Conservation (phyloP, 64 coral and sea anemone species). For the Pocillopora verrucosa region DNA sequence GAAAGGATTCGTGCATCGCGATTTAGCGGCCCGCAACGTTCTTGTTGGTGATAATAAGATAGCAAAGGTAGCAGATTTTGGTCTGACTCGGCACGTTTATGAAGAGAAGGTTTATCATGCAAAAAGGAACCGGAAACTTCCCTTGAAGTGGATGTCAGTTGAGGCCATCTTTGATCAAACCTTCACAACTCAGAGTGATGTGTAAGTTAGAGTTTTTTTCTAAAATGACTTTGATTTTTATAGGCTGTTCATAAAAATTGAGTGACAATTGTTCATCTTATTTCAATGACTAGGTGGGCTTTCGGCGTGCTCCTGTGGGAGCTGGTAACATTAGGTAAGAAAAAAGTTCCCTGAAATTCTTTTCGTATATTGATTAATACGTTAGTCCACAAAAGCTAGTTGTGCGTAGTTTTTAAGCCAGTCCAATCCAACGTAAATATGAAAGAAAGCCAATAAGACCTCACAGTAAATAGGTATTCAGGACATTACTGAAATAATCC, state of each 20-base stretch:
- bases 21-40: slow-evolving; percentile 80
- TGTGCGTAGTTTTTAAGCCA: too few relatives aligned
- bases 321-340: slow-evolving; percentile 72
- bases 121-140: slow-evolving; percentile 55
- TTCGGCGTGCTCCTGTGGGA: slow-evolving; percentile 80
- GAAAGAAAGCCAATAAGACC: too few relatives aligned
- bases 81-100: slow-evolving; percentile 81
- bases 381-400: too few relatives aligned
- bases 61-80: slow-evolving; percentile 81
- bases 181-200: slow-evolving; percentile 74
- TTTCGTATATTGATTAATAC: too few relatives aligned
- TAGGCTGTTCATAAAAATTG: too few relatives aligned
- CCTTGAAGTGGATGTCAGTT: slow-evolving; percentile 86
- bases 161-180: slow-evolving; percentile 90
- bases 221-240: neutral
- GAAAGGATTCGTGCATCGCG: slow-evolving; percentile 76
- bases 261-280: neutral
- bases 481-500: too few relatives aligned
- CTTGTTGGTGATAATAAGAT: slow-evolving; percentile 71
- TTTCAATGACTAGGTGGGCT: slow-evolving; percentile 22
- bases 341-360: too few relatives aligned
- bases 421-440: too few relatives aligned
- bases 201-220: slow-evolving; percentile 49
- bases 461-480: too few relatives aligned
- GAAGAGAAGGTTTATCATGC: slow-evolving; percentile 75